Conservation (phyloP, 1,140 invertebrate genomes). For the Nasonia vitripennis region DNA sequence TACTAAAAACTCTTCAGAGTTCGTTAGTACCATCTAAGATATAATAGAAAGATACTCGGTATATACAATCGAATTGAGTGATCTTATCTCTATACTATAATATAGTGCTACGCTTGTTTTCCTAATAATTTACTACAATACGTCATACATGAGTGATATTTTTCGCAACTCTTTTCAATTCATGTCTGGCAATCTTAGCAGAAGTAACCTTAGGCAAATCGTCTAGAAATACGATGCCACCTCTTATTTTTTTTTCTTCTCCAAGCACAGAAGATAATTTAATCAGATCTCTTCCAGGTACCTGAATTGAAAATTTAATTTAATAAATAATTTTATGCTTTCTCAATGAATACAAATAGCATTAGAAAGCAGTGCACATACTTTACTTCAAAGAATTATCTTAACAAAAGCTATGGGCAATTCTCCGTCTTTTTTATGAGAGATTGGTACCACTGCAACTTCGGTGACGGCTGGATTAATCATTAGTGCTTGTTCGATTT, state of each 20-base stretch:
- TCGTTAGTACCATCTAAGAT: no score
- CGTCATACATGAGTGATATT: not conserved
- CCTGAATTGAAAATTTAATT: slow-evolving; percentile 23
- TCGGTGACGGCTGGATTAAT: slow-evolving; percentile 76
- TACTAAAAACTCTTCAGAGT: no score
- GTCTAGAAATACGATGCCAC: slow-evolving; percentile 76
- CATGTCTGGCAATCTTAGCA: slow-evolving; percentile 78
- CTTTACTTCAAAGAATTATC: slow-evolving; percentile 32
- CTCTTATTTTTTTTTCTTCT: slow-evolving; percentile 74
- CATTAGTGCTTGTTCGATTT: slow-evolving; percentile 77
- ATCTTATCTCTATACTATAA: no score
- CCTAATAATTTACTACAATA: no score
- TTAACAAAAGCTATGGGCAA: slow-evolving; percentile 77
- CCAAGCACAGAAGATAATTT: slow-evolving; percentile 60
- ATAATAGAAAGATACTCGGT: no score
- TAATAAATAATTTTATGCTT: no score
- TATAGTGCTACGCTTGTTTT: no score
- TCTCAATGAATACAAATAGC: no score
- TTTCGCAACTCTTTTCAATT: slow-evolving; percentile 63
- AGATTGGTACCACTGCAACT: slow-evolving; percentile 78
- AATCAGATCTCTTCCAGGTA: slow-evolving; percentile 56
- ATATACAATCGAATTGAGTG: no score
- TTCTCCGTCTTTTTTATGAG: slow-evolving; percentile 75
- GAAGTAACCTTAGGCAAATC: slow-evolving; percentile 78
- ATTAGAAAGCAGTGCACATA: not conserved